Base-by-base conservation (phyloP, 2,888 invertebrate genomes). In the Conchocele bisecta region DNA sequence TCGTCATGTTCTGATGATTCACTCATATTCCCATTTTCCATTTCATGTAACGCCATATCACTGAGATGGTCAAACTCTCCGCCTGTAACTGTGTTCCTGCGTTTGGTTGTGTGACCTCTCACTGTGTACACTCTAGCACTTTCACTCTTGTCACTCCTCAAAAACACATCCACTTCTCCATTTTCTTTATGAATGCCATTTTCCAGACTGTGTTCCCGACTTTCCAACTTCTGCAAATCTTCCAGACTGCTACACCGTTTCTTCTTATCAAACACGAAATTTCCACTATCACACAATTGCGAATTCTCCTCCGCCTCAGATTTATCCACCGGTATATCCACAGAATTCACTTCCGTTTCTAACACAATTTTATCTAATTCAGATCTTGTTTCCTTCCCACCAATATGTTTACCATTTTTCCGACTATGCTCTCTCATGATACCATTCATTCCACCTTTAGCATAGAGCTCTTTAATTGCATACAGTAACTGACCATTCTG, bases 171-270 rank as follows among this genome's bases (percentile, higher is more conserved):
- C n/a, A n/a, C n/a, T n/a, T n/a, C n/a, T n/a, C n/a, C n/a, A n/a
- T n/a, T n/a, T n/a, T n/a, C n/a, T n/a, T n/a, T n/a, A n/a, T n/a
- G n/a, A n/a, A n/a, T n/a, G n/a, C n/a, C n/a, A n/a, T n/a, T n/a
- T n/a, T n/a, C n/a, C n/a, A n/a, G n/a, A n/a, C n/a, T n/a, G n/a
- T n/a, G n/a, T n/a, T n/a, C n/a, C n/a, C n/a, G n/a, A n/a, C n/a
- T n/a, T n/a, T n/a, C 71, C n/a, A 75, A 24, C 26, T 63, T 68
- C 2, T 73, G 66, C 24, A 87, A 67, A 59, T 86, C 86, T 50
- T 88, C 87, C 61, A 86, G 85, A 71, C 86, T 88, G 53, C 84
- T 78, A 60, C 81, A 87, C 33, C 82, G 65, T 0, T 82, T 56
- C 9, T 74, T 64, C 15, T 71, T 65, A 48, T 83, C 81, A 7